These are phyloP conservation scores for Agapornis roseicollis DNA, from an alignment of 2,113 vertebrate genomes.

Conservation along the genomic window DNA sequence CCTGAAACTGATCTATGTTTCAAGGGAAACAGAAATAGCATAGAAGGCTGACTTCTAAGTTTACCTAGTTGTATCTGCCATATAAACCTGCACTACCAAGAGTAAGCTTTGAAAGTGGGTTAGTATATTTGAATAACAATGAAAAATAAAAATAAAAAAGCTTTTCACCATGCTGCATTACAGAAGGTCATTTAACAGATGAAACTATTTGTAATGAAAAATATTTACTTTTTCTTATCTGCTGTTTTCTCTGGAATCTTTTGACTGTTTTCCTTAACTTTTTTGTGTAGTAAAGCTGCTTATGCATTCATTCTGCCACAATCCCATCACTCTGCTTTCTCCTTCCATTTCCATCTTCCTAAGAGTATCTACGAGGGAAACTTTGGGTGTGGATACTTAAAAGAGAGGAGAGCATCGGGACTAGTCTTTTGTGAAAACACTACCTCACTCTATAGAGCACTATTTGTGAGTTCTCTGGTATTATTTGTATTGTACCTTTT, in stretches of 20 bases:
- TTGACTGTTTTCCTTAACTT: constrained; percentile 63
- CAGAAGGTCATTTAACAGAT: not conserved
- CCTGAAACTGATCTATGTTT: not conserved
- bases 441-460: constrained; percentile 89
- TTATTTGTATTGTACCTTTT: constrained; percentile 72
- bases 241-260: constrained; percentile 51
- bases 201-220: not conserved
- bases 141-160: not conserved
- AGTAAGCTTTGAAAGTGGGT: not conserved
- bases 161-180: not conserved
- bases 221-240: not conserved
- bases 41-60: not conserved
- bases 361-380: constrained; percentile 96
- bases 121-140: not conserved
- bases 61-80: not conserved
- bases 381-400: constrained; percentile 92
- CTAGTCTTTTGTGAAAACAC: constrained; percentile 98
- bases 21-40: not conserved
- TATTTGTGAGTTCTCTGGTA: constrained; percentile 91
- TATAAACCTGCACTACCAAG: not conserved
- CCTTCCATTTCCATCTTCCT: constrained; percentile 76
- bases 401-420: constrained; percentile 90
- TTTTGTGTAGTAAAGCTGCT: constrained; percentile 69
- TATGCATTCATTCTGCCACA: constrained; percentile 70
- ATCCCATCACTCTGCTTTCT: constrained; percentile 78